phyloP scores from a whole-genome alignment of 2,797 vertebrate genomes.

The Smutsia gigantea region DNA sequence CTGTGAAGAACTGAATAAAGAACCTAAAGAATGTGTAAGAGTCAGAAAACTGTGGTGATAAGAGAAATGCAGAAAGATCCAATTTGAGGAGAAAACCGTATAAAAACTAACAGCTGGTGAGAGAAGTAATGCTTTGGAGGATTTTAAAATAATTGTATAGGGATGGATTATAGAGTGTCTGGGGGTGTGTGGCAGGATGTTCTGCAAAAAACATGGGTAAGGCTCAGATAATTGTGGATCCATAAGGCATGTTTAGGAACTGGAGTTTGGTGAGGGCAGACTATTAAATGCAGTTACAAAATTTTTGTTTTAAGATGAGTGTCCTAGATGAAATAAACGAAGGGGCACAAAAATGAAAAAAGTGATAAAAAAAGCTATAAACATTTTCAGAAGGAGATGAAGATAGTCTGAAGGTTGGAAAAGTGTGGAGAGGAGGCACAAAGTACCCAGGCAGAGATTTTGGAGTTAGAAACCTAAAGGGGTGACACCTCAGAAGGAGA shows the following conservation, averaged over 20 bases:
- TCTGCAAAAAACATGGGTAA: background rate
- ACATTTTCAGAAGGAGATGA: background rate
- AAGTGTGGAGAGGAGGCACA: background rate
- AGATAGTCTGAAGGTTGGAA: background rate
- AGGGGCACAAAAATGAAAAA: background rate
- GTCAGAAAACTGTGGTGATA: background rate
- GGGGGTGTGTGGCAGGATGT: background rate
- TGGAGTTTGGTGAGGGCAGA: background rate
- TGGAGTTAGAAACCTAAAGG: background rate
- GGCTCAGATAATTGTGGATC: background rate
- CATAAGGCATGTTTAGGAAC: background rate
- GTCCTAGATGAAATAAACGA: background rate
- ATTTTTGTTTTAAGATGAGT: background rate
- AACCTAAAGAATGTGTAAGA: background rate
- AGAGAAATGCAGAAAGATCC: background rate
- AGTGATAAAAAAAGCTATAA: background rate
- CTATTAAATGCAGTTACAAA: background rate
- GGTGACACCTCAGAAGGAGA: background rate
- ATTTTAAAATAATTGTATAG: background rate
- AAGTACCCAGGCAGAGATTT: background rate
- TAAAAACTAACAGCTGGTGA: background rate
- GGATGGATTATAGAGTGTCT: background rate
- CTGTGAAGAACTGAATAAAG: background rate
- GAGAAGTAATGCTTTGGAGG: background rate
- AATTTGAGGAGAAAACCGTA: background rate